phyloP scores from a whole-genome alignment of 2,797 vertebrate genomes.

The Pseudochirops corinnae region DNA sequence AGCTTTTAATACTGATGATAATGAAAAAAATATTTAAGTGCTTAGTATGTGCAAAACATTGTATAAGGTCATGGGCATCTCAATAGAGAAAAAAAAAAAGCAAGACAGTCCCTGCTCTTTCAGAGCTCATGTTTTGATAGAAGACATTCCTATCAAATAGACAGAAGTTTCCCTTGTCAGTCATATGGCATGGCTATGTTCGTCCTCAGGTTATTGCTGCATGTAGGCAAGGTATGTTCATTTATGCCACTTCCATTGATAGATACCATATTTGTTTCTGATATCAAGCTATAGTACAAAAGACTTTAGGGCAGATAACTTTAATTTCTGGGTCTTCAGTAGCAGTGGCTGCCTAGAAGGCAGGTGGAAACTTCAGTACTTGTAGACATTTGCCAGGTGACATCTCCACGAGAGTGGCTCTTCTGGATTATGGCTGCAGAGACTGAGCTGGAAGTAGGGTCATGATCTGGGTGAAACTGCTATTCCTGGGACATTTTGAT shows the following conservation, averaged over 20 bases:
- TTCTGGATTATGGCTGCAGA: neutral
- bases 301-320: neutral
- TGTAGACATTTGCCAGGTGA: neutral
- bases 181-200: neutral
- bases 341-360: neutral
- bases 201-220: neutral
- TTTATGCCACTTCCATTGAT: neutral
- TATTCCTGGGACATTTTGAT: neutral
- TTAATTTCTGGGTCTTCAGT: neutral
- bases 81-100: neutral
- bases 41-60: neutral
- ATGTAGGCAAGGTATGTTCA: neutral
- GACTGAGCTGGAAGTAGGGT: neutral
- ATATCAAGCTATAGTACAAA: neutral
- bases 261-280: neutral
- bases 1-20: neutral
- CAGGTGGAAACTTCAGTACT: neutral
- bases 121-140: neutral
- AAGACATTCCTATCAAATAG: neutral
- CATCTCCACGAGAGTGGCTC: neutral
- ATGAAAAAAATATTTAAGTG: neutral
- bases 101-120: neutral
- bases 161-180: too few relatives aligned
- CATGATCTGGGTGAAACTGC: neutral
- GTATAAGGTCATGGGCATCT: neutral